Conservation (phyloP, 2,888 invertebrate species). For the Chloromyia formosa region DNA sequence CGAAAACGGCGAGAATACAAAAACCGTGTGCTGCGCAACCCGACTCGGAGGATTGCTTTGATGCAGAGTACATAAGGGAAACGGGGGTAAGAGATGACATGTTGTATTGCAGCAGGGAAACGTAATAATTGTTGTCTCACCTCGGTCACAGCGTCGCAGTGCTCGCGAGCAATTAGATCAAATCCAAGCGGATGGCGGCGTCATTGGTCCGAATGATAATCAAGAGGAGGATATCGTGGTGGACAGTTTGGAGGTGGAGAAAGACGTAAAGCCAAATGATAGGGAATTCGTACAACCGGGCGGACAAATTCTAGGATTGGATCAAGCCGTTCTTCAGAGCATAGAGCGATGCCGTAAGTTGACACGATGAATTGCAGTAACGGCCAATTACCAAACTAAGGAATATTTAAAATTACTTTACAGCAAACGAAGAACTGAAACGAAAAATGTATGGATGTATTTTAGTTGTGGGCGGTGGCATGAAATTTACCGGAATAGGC, state of each 20-base stretch:
- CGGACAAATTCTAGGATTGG: constrained; percentile 85
- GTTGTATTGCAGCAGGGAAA: constrained; percentile 20
- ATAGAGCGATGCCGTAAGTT: constrained; percentile 85
- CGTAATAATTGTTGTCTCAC: neutral
- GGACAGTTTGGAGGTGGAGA: constrained; percentile 68
- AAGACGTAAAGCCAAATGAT: constrained; percentile 65
- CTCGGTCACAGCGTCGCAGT: constrained; percentile 66
- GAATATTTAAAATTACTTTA: too few species aligned
- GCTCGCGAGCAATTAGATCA: constrained; percentile 65
- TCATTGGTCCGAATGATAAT: constrained; percentile 64
- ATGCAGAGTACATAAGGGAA: constrained; percentile 90
- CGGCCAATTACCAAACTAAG: too few species aligned
- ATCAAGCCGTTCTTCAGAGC: constrained; percentile 90
- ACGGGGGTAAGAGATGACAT: constrained; percentile 70
- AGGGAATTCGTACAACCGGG: constrained; percentile 77
- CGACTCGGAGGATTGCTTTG: constrained; percentile 93
- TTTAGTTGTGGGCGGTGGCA: constrained; percentile 90
- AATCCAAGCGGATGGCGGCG: constrained; percentile 63
- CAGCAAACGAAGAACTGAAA: constrained; percentile 85
- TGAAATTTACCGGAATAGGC: constrained; percentile 84
- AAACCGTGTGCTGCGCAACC: constrained; percentile 71
- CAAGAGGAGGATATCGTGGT: constrained; percentile 79
- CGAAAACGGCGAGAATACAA: constrained; percentile 77
- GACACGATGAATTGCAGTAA: too few species aligned
- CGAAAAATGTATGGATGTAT: constrained; percentile 94